Evolutionary conservation across 2,888 invertebrate genomes (phyloP), one percentile per base, ranked within the genome.

Genomic region (Ormyrus thymus): DNA sequence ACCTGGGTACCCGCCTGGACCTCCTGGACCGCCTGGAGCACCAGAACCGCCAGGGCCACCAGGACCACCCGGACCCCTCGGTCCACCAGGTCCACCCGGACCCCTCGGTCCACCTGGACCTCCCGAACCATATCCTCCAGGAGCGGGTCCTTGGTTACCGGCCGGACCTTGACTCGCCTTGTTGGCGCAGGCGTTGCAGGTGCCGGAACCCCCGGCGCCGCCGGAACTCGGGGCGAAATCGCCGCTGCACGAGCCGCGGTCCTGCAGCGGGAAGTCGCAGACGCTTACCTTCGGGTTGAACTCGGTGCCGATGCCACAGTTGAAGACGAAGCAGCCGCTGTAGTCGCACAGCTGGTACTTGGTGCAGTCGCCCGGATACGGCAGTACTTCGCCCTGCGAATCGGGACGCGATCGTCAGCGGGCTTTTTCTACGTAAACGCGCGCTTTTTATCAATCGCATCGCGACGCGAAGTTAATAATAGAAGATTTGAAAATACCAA

Each of bases 281-380:
- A 84, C 83, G 6, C 51, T 45, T 53, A 86, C 83, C 6, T 65
- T 65, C 7, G 86, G 86, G 77, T 87, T 87, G 58, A 86, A 87
- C 74, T 87, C 87, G 0, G 86, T 87, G 64, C 87, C 87, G 6
- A 66, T 29, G 4, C 86, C 87, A 53, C 87, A 87, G 6, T 56
- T 80, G 61, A 84, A 73, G 1, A 86, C 56, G 68, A 87, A 87
- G 62, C 87, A 87, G 43, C 87, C 87, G 72, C 86, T 85, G 1
- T 5, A 50, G 53, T 87, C 87, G 45, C 87, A 87, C 10, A 84
- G 80, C 72, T 86, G 84, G 68, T 84, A 87, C 46, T 83, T 86
- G 1, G 79, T 72, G 68, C 87, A 87, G 62, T 87, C 86, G 0
- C 84, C 85, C 9, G 85, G 83, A 62, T 82, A 82, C 13, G 84